Evolutionary conservation across 2,888 invertebrate genomes (phyloP), one percentile per base, ranked within the genome.

Genomic region (Falcaria lacertinaria): DNA sequence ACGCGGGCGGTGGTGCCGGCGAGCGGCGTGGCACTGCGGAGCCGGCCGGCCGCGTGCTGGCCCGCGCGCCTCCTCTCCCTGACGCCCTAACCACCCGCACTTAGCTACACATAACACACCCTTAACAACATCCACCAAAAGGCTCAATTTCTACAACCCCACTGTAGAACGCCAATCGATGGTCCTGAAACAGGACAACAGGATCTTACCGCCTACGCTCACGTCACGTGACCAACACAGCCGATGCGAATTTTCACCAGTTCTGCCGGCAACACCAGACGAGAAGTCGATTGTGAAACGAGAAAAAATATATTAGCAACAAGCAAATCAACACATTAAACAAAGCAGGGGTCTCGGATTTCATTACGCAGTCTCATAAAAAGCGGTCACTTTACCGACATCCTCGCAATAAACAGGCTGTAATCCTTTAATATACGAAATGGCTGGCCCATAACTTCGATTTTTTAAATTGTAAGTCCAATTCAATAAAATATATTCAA

Each of bases 11-110:
- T 59, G 54, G 51, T 54, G 79, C 80, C 84, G 83, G 78, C 80
- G 70, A 69, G 65, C 84, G 83, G 80, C 86, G 77, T 80, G 80
- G 78, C 84, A 84, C 84, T 85, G 87, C 85, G 86, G 81, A 69
- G 71, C 74, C 74, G 70, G 69, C 74, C 73, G 78, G 71, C 83
- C 80, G 82, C 84, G 82, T 81, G 85, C 65, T 64, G 68, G 64
- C 72, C 67, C 69, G 61, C 61, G 51, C 67, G 58, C 54, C 56
- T 58, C 69, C 60, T 64, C 67, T 65, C 60, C 74, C 64, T 67
- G 64, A 82, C 76, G 78, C 63, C 80, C 63, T 71, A 78, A 69
- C 74, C 69, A 60, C 65, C 52, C 46, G 46, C 41, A 52, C 49
- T 43, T 42, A 48, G 43, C 38, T 39, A 42, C 58, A 53, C 60